These are phyloP conservation scores for Gallirallus australis DNA, from an alignment of 2,797 vertebrate genomes.

Conservation along the genomic window DNA sequence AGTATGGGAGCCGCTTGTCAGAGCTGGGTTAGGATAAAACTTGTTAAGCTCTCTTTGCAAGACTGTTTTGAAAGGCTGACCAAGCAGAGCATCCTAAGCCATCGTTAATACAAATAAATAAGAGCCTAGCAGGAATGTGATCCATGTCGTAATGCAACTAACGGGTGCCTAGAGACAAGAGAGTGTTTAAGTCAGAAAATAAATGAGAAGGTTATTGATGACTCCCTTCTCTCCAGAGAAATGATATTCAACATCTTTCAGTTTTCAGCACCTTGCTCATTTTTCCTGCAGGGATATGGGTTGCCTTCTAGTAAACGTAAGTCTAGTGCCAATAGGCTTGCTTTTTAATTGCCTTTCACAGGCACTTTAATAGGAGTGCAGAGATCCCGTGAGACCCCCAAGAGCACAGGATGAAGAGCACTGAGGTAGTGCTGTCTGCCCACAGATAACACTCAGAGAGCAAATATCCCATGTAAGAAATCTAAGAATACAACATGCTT, in stretches of 20 bases:
- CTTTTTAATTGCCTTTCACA: not conserved
- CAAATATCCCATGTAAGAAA: not conserved
- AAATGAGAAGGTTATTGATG: not conserved
- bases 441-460: not conserved
- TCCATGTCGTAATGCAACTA: not conserved
- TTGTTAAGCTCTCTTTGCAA: not conserved
- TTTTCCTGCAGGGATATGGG: not conserved
- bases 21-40: not conserved
- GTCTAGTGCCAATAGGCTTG: not conserved
- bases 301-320: not conserved
- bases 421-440: not conserved
- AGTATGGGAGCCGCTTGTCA: accelerated
- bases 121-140: not conserved
- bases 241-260: not conserved
- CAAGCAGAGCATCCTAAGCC: not conserved
- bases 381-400: not conserved
- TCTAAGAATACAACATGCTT: not conserved
- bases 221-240: not conserved
- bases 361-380: not conserved
- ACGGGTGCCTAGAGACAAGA: not conserved
- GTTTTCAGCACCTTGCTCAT: not conserved
- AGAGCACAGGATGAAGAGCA: not conserved
- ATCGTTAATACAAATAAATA: not conserved
- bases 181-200: conserved; percentile 7
- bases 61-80: not conserved